Conservation (phyloP, 2,797 vertebrate genomes). For the Garrulus glandarius region DNA sequence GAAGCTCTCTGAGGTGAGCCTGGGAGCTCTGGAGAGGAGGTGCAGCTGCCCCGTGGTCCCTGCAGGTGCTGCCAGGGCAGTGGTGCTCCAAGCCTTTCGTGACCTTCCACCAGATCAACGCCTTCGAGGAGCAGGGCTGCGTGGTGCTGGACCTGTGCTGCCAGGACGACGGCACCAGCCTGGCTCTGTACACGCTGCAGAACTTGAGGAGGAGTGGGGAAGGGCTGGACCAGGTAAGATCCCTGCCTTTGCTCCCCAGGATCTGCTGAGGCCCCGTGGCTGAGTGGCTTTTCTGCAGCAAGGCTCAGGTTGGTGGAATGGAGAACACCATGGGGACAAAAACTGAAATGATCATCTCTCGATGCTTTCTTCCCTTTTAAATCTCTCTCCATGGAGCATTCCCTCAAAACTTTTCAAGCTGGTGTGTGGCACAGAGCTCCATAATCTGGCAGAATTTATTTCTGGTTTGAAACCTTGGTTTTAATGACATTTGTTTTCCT, state of each 20-base stretch:
- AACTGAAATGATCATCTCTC: neutral
- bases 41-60: neutral
- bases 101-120: slow-evolving; percentile 93
- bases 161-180: slow-evolving; percentile 79
- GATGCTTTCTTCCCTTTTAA: neutral
- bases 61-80: slow-evolving; percentile 75
- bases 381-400: neutral
- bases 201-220: slow-evolving; percentile 86
- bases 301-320: neutral
- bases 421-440: neutral
- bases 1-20: neutral
- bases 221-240: slow-evolving; percentile 66
- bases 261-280: neutral
- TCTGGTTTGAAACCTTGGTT: neutral
- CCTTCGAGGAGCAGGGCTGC: slow-evolving; percentile 88
- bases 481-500: neutral
- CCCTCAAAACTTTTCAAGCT: neutral
- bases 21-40: neutral
- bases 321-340: neutral
- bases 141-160: slow-evolving; percentile 90
- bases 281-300: neutral
- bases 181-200: slow-evolving; percentile 84
- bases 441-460: neutral
- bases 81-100: slow-evolving; percentile 79
- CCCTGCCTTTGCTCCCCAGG: neutral